A percentile compares a stretch with the other conserved stretches of the same genome.
These are phyloP conservation scores for Chrosomus eos DNA, from an alignment of 2,797 vertebrate genomes.

Conservation along the genomic window DNA sequence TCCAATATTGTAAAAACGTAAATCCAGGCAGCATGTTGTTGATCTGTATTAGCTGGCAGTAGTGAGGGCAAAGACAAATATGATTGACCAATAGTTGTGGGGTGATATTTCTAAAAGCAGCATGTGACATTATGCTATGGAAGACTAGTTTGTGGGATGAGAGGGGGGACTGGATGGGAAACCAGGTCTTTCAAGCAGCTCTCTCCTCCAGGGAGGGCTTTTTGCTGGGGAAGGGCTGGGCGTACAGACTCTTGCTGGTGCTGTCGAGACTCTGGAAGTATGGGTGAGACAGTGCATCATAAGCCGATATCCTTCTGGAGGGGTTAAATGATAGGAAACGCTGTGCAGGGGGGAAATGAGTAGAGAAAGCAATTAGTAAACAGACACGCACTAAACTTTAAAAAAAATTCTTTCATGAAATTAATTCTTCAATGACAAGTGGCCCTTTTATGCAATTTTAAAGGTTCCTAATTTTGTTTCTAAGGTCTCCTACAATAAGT, in stretches of 20 bases:
- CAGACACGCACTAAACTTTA: no score
- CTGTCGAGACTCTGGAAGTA: slow-evolving; percentile 96
- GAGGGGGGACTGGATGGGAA: slow-evolving; percentile 15
- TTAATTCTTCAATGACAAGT: not conserved
- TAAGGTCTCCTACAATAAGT: not conserved
- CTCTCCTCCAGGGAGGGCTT: slow-evolving; percentile 89
- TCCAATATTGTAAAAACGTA: slow-evolving; percentile 74
- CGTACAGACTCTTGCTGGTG: slow-evolving; percentile 86
- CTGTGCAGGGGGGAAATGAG: slow-evolving; percentile 73
- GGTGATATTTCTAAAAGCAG: slow-evolving; percentile 74
- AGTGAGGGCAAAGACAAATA: slow-evolving; percentile 44
- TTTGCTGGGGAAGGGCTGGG: slow-evolving; percentile 84
- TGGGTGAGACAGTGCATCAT: slow-evolving; percentile 90
- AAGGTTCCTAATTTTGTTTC: not conserved
- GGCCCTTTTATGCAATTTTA: not conserved
- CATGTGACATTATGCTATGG: slow-evolving; percentile 73
- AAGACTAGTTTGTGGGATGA: slow-evolving; percentile 55
- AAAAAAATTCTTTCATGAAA: not conserved
- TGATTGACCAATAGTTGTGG: slow-evolving; percentile 36
- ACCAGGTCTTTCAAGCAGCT: slow-evolving; percentile 77
- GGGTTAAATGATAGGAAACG: slow-evolving; percentile 97
- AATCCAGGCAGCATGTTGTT: slow-evolving; percentile 67
- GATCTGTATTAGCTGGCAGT: slow-evolving; percentile 28
- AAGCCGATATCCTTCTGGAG: slow-evolving; percentile 94
- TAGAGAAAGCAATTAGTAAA: slow-evolving; percentile 4